These are phyloP conservation scores for Drosophila lutescens DNA, from an alignment of 2,888 invertebrate genomes.

Conservation along the genomic window DNA sequence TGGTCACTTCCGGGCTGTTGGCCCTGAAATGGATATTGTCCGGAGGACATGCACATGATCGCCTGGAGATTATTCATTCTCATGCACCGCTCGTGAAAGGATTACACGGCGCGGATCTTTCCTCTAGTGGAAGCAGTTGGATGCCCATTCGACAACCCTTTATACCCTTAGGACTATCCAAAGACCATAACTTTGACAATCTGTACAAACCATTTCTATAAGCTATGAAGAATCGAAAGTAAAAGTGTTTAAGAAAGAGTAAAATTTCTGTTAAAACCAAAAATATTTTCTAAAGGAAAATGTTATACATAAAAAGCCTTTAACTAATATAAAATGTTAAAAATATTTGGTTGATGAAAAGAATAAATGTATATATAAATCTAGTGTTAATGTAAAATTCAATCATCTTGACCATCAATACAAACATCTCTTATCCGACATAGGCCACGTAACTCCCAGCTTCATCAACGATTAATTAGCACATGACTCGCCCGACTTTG, in stretches of 20 bases:
- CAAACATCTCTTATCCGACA: conserved; percentile 5
- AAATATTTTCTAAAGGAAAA: background rate
- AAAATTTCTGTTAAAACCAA: background rate
- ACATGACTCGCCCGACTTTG: conserved; percentile 56
- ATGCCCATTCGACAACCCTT: conserved; percentile 63
- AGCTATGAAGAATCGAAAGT: background rate
- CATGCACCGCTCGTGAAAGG: conserved; percentile 56
- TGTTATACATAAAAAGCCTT: no score
- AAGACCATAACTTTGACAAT: conserved; percentile 59
- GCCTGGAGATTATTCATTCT: conserved; percentile 75
- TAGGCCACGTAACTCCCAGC: conserved; percentile 50
- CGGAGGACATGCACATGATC: conserved; percentile 58
- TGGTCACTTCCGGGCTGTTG: conserved; percentile 77
- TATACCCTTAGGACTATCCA: conserved; percentile 65
- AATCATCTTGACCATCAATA: background rate
- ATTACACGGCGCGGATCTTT: conserved; percentile 53
- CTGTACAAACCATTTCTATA: conserved; percentile 75
- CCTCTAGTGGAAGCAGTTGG: conserved; percentile 68
- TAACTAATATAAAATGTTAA: background rate
- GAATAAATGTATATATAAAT: conserved; percentile 2
- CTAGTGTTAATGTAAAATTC: conserved; percentile 2
- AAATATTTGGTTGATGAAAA: background rate
- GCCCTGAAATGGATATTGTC: conserved; percentile 79
- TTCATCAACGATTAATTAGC: conserved; percentile 65
- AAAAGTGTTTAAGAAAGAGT: background rate